Evolutionary conservation across 2,113 vertebrate genomes (phyloP), one percentile per base, ranked within the genome.

Genomic region (Hemicordylus capensis): DNA sequence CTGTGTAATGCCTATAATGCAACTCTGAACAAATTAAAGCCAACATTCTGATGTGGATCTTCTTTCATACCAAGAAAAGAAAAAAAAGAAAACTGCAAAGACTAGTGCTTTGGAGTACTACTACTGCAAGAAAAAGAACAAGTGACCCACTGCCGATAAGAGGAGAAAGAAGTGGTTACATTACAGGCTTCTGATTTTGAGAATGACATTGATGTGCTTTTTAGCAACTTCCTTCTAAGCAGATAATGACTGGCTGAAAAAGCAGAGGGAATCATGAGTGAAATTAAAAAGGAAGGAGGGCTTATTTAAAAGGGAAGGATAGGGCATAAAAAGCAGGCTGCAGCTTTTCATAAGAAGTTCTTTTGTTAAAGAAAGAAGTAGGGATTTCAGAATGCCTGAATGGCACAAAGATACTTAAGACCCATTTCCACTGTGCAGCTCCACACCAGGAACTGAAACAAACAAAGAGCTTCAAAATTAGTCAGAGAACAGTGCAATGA

Each of bases 191-290:
- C 76, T 86, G 24, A 88, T 84, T 87, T 89, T 69, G 14, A 91
- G 51, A 48, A 75, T 75, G 85, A 86, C 73, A 85, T 74, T 89
- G 63, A 92, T 87, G 42, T 88, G 63, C 54, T 46, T 83, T 89
- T 51, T 42, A 77, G 28, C 44, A 19, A 48, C 48, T 67, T 87
- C 86, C 58, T 20, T 76, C 67, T 70, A 28, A 22, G 2, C 9
- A 90, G 66, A 81, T 86, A 89, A 87, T 34, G 81, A 88, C 85
- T 86, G 67, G 84, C 56, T 58, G 73, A 44, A 79, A 10, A 24
- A 44, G 3, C 82, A 72, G 56, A 89, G 56, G 39, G 87, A 87
- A 84, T 63, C 74, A 89, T 69, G 1, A 73, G n/a, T 58, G 83
- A 84, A 78, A 85, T 85, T 88, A 51, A 85, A 90, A 54, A 81